Conservation (phyloP, 2,113 vertebrate species). For the Ciconia maguari region DNA sequence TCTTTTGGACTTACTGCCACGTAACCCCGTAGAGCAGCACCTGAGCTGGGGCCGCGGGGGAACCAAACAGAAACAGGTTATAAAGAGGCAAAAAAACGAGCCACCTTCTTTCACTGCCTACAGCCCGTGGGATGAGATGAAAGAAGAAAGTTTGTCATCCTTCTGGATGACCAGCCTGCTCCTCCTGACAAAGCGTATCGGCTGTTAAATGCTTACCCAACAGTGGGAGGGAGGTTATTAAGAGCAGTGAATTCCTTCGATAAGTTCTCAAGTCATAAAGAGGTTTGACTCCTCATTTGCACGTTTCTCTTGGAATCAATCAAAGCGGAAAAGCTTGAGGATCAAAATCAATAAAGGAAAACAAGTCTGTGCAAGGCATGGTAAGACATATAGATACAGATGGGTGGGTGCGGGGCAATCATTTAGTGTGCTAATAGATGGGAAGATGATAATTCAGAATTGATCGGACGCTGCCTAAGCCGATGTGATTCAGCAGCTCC, state of each 20-base stretch:
- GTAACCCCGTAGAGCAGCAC: background rate
- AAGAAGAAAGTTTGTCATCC: background rate
- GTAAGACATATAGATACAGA: background rate
- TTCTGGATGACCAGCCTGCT: background rate
- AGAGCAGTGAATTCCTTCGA: background rate
- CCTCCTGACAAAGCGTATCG: background rate
- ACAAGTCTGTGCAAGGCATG: background rate
- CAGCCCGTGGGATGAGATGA: background rate
- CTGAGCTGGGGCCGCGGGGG: background rate
- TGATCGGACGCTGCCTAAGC: background rate
- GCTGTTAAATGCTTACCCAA: background rate
- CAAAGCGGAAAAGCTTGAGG: background rate
- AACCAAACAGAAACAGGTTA: background rate
- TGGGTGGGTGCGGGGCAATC: background rate
- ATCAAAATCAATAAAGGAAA: constrained; percentile 22
- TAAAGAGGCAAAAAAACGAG: background rate
- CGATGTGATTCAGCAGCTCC: background rate
- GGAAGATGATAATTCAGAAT: background rate
- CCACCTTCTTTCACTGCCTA: background rate
- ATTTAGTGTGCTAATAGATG: background rate
- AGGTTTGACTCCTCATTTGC: constrained; percentile 43
- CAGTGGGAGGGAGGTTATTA: background rate
- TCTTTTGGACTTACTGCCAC: background rate
- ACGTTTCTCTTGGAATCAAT: constrained; percentile 4
- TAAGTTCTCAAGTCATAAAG: constrained; percentile 24